These are phyloP conservation scores for Melanostoma mellinum DNA, from an alignment of 2,888 invertebrate species.

Conservation along the genomic window DNA sequence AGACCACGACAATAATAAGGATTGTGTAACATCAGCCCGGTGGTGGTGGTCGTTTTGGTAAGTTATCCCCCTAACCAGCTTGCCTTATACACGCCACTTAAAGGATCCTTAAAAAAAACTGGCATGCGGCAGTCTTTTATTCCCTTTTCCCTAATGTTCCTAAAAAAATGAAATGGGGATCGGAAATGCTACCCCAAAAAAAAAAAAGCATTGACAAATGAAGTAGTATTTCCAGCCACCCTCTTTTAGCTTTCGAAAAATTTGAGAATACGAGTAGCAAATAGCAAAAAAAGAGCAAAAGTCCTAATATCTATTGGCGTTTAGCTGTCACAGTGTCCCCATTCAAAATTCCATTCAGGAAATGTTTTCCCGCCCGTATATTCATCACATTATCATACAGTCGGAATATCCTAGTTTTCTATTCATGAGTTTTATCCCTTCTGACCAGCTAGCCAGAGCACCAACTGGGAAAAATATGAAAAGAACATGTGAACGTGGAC, in stretches of 20 bases:
- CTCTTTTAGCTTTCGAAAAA: neutral
- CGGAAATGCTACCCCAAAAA: slow-evolving; percentile 11
- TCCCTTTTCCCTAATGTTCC: slow-evolving; percentile 55
- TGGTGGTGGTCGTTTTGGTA: slow-evolving; percentile 44
- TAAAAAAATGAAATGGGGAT: slow-evolving; percentile 41
- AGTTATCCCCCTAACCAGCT: slow-evolving; percentile 23
- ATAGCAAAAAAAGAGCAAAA: slow-evolving; percentile 46
- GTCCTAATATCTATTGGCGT: slow-evolving; percentile 57
- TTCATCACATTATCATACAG: slow-evolving; percentile 68
- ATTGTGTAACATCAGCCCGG: slow-evolving; percentile 57
- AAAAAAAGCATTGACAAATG: slow-evolving; percentile 59
- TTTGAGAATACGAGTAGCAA: neutral
- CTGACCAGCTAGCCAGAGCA: neutral
- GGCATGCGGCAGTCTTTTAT: slow-evolving; percentile 61
- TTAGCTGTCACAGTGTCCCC: slow-evolving; percentile 65
- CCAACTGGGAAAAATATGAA: slow-evolving; percentile 36
- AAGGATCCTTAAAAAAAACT: slow-evolving; percentile 27
- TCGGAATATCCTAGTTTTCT: slow-evolving; percentile 39
- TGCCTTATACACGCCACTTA: slow-evolving; percentile 49
- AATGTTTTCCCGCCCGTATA: slow-evolving; percentile 49
- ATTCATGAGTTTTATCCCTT: slow-evolving; percentile 54
- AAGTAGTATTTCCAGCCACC: slow-evolving; percentile 43
- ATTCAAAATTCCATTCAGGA: slow-evolving; percentile 66
- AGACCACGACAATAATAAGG: slow-evolving; percentile 69
- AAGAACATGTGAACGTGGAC: slow-evolving; percentile 59